Conservation (phyloP, 2,888 invertebrate genomes). For the Tenodera sinensis region DNA sequence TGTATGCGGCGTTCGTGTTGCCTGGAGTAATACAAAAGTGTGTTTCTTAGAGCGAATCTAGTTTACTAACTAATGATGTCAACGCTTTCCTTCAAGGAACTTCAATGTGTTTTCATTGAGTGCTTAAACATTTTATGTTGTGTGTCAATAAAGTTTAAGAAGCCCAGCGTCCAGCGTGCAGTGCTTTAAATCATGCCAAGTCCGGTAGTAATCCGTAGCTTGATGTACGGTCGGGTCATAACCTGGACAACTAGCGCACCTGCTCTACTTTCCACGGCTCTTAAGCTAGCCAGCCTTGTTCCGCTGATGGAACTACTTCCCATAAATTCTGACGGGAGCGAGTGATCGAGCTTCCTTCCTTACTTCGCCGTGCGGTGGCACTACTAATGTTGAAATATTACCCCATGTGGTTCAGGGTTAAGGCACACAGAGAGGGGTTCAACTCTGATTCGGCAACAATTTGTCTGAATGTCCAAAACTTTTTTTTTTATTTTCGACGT, state of each 20-base stretch:
- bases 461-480: neutral
- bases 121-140: too few relatives aligned
- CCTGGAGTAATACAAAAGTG: too few relatives aligned
- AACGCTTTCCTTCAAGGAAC: too few relatives aligned
- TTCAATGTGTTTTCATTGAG: too few relatives aligned
- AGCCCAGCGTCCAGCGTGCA: too few relatives aligned
- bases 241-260: neutral
- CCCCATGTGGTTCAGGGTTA: neutral
- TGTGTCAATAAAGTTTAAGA: too few relatives aligned
- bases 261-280: neutral
- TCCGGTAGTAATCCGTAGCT: too few relatives aligned
- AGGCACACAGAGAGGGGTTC: neutral
- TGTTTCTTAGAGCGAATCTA: too few relatives aligned
- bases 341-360: neutral
- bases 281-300: neutral
- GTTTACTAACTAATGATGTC: too few relatives aligned
- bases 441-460: neutral
- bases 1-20: too few relatives aligned
- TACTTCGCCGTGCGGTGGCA: neutral
- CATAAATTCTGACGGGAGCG: neutral
- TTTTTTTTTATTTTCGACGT: neutral
- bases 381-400: neutral
- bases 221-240: neutral
- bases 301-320: neutral
- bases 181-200: too few relatives aligned